These are phyloP conservation scores for Dioctria rufipes DNA, from an alignment of 2,888 invertebrate genomes.

Conservation along the genomic window DNA sequence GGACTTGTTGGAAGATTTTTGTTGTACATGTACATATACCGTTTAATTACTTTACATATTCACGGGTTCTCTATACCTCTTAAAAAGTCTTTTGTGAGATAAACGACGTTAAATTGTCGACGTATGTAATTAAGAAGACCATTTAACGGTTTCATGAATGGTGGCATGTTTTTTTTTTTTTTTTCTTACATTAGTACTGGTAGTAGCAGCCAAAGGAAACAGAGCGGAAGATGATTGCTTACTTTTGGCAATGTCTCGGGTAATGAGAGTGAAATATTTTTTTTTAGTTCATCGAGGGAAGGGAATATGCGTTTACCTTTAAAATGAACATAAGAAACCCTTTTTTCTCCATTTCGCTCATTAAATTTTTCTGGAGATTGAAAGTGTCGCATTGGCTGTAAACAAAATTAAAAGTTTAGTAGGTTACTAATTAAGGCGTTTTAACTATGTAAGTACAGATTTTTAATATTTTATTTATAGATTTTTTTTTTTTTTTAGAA, in stretches of 20 bases:
- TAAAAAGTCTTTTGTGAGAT: not conserved
- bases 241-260: not conserved
- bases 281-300: not conserved
- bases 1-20: not conserved
- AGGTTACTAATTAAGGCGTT: too few relatives aligned
- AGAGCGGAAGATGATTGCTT: slow-evolving; percentile 29
- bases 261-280: not conserved
- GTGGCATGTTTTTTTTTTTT: not conserved
- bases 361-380: too few relatives aligned
- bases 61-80: not conserved
- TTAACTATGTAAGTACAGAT: too few relatives aligned
- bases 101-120: slow-evolving; percentile 29
- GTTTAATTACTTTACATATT: slow-evolving; percentile 5
- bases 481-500: too few relatives aligned
- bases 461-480: too few relatives aligned
- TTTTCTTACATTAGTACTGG: too few relatives aligned
- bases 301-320: too few relatives aligned
- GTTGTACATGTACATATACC: not conserved
- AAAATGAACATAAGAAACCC: too few relatives aligned
- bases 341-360: too few relatives aligned
- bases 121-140: slow-evolving; percentile 37
- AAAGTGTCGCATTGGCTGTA: too few relatives aligned
- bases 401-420: too few relatives aligned
- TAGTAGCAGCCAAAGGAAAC: not conserved
- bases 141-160: slow-evolving; percentile 14